A percentile compares a stretch with the other conserved stretches of the same genome.
Conservation (phyloP, 1,140 invertebrate species). For the Lasaia peninsularis region DNA sequence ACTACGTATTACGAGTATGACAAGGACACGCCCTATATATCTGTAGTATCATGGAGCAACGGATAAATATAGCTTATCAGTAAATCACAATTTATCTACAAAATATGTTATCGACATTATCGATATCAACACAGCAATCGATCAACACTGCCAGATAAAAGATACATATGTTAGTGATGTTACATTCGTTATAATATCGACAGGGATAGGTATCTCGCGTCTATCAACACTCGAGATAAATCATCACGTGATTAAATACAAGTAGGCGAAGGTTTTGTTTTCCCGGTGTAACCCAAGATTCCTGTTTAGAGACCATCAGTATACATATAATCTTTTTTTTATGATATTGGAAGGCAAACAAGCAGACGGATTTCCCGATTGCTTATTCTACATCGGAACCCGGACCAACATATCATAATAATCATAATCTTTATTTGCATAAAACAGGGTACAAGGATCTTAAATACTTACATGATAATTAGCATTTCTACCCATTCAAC, state of each 20-base stretch:
- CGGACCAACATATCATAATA: too few relatives aligned
- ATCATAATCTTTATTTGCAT: too few relatives aligned
- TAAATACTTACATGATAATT: too few relatives aligned
- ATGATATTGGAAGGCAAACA: too few relatives aligned
- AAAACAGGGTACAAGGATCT: too few relatives aligned
- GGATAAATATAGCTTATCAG: constrained; percentile 2
- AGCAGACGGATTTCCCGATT: too few relatives aligned
- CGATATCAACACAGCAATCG: constrained; percentile 1
- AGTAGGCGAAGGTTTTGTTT: too few relatives aligned
- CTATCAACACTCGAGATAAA: not conserved
- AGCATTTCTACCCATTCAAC: too few relatives aligned
- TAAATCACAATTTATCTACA: not conserved
- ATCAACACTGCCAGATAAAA: not conserved
- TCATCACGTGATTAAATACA: not conserved
- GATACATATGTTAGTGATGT: constrained; percentile 1
- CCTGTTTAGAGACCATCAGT: too few relatives aligned
- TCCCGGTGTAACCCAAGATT: too few relatives aligned
- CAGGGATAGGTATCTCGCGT: not conserved
- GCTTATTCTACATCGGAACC: too few relatives aligned
- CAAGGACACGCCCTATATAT: not conserved
- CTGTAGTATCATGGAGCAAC: not conserved
- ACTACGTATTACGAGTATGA: not conserved
- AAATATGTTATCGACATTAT: not conserved
- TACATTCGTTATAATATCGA: not conserved
- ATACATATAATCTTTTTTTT: too few relatives aligned